Percentiles rank a stretch among this genome's conserved stretches.
Evolutionary conservation across 2,888 invertebrate genomes (phyloP).

Genomic region (Epinotia demarniana): DNA sequence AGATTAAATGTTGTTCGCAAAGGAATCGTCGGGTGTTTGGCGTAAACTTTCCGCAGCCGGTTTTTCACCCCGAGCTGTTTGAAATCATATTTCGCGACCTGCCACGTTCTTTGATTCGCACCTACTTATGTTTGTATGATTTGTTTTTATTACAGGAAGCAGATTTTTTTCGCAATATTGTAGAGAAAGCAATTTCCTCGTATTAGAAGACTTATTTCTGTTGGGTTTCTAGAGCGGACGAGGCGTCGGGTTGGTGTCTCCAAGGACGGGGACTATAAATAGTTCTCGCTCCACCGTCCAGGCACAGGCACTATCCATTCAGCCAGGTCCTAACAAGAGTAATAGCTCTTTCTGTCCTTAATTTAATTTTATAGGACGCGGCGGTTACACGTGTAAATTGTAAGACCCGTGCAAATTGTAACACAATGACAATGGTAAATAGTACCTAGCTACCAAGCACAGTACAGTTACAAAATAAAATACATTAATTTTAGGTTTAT

Average conservation of each 20-base stretch:
- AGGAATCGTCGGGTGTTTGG: conserved; percentile 21
- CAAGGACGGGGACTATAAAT: conserved; percentile 53
- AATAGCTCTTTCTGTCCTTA: conserved; percentile 29
- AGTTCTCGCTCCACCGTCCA: conserved; percentile 47
- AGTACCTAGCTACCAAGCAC: background rate
- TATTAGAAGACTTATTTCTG: conserved; percentile 29
- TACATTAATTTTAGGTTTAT: background rate
- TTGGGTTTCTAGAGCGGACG: conserved; percentile 38
- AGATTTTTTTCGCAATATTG: conserved; percentile 27
- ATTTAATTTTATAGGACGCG: conserved; percentile 20
- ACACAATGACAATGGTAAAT: background rate
- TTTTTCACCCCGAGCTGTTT: conserved; percentile 43
- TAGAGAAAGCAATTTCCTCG: conserved; percentile 21
- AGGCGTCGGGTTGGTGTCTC: conserved; percentile 33
- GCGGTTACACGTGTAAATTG: background rate
- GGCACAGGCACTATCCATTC: conserved; percentile 44
- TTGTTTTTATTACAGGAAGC: conserved; percentile 33
- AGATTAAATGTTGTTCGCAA: conserved; percentile 38
- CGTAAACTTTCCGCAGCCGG: conserved; percentile 45
- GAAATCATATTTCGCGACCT: conserved; percentile 28
- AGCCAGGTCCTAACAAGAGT: conserved; percentile 20
- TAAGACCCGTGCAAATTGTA: conserved; percentile 4
- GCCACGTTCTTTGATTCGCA: conserved; percentile 30
- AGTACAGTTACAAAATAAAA: conserved; percentile 14
- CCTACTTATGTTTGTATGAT: conserved; percentile 29